Conservation (phyloP, 2,888 invertebrate genomes). For the Cantharis nigra region DNA sequence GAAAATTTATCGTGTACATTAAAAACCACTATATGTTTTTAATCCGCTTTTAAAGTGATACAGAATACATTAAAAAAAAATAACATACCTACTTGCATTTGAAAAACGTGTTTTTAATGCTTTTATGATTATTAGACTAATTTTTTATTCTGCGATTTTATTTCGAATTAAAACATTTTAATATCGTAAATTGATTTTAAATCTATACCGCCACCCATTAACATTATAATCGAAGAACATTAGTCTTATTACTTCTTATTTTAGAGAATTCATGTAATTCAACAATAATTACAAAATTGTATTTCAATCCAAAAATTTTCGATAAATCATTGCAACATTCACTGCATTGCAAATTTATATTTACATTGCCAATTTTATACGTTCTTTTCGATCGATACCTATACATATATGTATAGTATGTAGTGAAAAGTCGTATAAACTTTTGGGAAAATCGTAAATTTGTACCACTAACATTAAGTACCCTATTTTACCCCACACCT, state of each 20-base stretch:
- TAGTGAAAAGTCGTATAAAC: not conserved
- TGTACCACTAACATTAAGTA: too few species aligned
- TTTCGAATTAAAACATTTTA: not conserved
- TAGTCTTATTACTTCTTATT: not conserved
- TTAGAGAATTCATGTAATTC: not conserved
- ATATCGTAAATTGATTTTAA: not conserved
- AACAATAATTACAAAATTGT: too few species aligned
- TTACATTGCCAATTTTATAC: too few species aligned
- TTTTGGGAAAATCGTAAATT: too few species aligned
- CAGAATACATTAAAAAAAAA: slow-evolving; percentile 23
- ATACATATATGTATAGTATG: too few species aligned
- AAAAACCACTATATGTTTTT: slow-evolving; percentile 33
- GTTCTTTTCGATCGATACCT: too few species aligned
- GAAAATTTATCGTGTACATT: slow-evolving; percentile 28
- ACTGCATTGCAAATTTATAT: too few species aligned
- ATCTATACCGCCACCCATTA: not conserved
- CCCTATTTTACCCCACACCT: too few species aligned
- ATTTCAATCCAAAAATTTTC: too few species aligned
- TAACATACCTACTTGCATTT: slow-evolving; percentile 2
- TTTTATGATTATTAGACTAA: not conserved
- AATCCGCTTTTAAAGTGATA: slow-evolving; percentile 29
- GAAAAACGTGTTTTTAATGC: not conserved
- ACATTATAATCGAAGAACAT: not conserved
- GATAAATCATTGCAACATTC: too few species aligned
- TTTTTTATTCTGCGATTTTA: not conserved